Conservation (phyloP, 2,113 vertebrate genomes). For the Laticauda colubrina region DNA sequence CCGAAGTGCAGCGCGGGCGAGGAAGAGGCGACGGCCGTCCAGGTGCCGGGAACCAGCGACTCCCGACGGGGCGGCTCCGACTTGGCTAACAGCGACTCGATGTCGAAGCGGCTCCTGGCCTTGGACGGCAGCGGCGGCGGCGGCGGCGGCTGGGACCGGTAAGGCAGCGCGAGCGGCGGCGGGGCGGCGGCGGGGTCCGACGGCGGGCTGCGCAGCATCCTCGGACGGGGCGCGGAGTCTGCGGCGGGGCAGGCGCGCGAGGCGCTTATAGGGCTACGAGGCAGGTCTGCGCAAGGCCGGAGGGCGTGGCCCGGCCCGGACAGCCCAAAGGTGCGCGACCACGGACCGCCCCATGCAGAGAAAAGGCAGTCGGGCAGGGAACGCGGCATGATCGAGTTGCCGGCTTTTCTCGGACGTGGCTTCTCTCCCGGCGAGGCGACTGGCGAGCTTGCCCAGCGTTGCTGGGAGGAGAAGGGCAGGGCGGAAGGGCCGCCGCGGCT, state of each 20-base stretch:
- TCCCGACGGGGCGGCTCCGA: not conserved
- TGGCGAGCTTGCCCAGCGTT: not conserved
- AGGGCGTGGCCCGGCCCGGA: not conserved
- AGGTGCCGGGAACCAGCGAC: not conserved
- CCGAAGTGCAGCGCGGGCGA: not conserved
- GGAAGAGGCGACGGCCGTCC: not conserved
- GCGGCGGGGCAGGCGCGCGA: not conserved
- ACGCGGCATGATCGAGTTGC: not conserved
- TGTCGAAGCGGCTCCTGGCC: conserved; percentile 52
- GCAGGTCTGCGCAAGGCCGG: not conserved
- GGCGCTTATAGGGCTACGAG: conserved; percentile 9
- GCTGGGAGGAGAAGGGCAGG: not conserved
- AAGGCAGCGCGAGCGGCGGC: not conserved
- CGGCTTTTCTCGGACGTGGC: not conserved
- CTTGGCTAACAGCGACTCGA: conserved; percentile 64
- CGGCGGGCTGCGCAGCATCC: not conserved
- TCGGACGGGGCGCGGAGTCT: not conserved
- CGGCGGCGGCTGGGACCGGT: not conserved
- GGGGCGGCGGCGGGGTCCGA: not conserved
- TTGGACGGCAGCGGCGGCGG: no score
- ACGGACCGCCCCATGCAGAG: not conserved
- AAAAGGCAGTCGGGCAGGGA: not conserved
- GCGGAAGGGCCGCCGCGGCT: not conserved
- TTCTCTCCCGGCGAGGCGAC: not conserved
- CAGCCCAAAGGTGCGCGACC: not conserved